These are phyloP conservation scores for Trematomus loennbergii DNA, from an alignment of 2,113 vertebrate species.

Conservation along the genomic window DNA sequence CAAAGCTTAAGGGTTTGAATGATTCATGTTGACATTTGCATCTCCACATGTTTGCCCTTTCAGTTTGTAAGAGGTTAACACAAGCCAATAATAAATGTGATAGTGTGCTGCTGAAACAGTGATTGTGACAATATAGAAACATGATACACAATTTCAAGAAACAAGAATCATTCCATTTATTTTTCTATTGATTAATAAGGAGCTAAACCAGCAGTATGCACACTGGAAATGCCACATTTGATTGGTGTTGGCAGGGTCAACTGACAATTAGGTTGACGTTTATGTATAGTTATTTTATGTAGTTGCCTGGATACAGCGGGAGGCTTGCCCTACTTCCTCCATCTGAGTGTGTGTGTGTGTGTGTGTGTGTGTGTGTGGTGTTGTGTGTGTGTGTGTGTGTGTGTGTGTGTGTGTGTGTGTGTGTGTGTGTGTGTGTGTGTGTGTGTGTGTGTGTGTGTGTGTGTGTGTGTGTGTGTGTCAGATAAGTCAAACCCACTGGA, in stretches of 20 bases:
- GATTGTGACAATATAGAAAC: not conserved
- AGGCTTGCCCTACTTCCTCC: slow-evolving; percentile 4
- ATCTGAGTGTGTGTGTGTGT: slow-evolving; percentile 8
- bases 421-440: not conserved
- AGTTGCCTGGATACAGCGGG: slow-evolving; percentile 47
- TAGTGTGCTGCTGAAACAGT: not conserved
- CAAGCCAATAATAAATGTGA: not conserved
- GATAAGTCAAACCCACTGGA: slow-evolving; percentile 37
- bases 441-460: too few relatives aligned
- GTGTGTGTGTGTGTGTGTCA: not conserved
- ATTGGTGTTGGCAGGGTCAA: slow-evolving; percentile 14
- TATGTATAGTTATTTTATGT: slow-evolving; percentile 20
- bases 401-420: not conserved
- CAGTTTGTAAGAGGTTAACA: not conserved
- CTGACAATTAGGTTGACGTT: slow-evolving; percentile 15
- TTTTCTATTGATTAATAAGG: not conserved
- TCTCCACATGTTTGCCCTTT: not conserved
- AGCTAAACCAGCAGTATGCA: not conserved
- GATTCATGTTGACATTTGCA: not conserved
- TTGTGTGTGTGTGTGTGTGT: slow-evolving; percentile 1
- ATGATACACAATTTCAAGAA: not conserved
- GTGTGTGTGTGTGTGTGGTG: slow-evolving; percentile 5
- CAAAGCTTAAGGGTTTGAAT: not conserved
- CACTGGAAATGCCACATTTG: slow-evolving; percentile 18
- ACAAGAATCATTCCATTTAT: not conserved